Percentiles rank a stretch among this genome's conserved stretches.
phyloP scores from a whole-genome alignment of 2,888 invertebrate genomes.

The Aethes cnicana region DNA sequence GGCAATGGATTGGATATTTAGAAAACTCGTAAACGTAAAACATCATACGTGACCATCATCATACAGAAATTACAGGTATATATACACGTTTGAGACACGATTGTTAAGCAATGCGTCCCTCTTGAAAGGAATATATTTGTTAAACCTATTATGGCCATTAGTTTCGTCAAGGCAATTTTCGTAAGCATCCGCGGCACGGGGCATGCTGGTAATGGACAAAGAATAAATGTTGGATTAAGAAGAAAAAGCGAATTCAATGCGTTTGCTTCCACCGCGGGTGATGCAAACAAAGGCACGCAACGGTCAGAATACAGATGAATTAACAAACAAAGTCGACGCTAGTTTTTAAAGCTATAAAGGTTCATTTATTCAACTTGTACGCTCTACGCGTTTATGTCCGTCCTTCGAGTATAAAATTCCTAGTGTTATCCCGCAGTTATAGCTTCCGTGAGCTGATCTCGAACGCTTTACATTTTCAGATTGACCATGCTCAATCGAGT shows the following conservation, averaged over 20 bases:
- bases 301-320: conserved; percentile 27
- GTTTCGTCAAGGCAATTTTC: conserved; percentile 73
- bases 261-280: conserved; percentile 17
- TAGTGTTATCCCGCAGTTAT: conserved; percentile 50
- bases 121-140: conserved; percentile 71
- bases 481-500: background rate
- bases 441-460: conserved; percentile 61
- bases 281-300: conserved; percentile 33
- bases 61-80: conserved; percentile 41
- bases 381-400: conserved; percentile 59
- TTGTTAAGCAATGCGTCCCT: conserved; percentile 62
- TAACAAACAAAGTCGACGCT: conserved; percentile 35
- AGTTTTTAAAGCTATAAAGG: conserved; percentile 29
- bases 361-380: conserved; percentile 57
- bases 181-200: conserved; percentile 59
- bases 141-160: conserved; percentile 65
- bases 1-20: conserved; percentile 3
- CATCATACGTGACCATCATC: conserved; percentile 32
- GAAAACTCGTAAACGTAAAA: conserved; percentile 16
- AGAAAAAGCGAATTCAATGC: conserved; percentile 23
- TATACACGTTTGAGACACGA: conserved; percentile 57
- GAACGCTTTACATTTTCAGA: conserved; percentile 27
- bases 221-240: conserved; percentile 21
- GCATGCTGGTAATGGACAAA: conserved; percentile 29
- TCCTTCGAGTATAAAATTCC: conserved; percentile 65